Conservation (phyloP, 2,797 vertebrate genomes). For the Acipenser oxyrinchus region DNA sequence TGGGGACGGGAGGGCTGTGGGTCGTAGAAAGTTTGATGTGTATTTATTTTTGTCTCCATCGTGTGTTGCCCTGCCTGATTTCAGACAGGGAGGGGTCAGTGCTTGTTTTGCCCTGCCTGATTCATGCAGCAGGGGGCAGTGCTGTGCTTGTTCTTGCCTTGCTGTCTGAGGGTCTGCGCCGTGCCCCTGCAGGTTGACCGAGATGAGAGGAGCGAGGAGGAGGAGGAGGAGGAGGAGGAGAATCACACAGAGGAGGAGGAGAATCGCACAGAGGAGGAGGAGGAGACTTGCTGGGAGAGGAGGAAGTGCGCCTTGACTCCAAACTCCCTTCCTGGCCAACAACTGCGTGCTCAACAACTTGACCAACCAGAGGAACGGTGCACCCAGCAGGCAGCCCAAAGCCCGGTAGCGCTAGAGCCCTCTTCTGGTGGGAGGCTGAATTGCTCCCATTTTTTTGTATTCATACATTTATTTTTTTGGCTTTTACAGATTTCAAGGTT, state of each 20-base stretch:
- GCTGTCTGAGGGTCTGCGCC: too few species aligned
- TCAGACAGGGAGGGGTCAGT: too few species aligned
- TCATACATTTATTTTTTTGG: too few species aligned
- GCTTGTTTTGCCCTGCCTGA: too few species aligned
- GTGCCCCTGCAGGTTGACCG: slow-evolving; percentile 61
- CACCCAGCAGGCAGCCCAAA: slow-evolving; percentile 49
- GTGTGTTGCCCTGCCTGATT: too few species aligned
- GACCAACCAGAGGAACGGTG: slow-evolving; percentile 44
- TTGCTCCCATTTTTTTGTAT: neutral
- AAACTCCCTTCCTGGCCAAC: slow-evolving; percentile 50
- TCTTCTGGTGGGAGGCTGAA: neutral
- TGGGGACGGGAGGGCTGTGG: neutral
- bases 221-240: too few species aligned
- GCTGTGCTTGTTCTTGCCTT: too few species aligned
- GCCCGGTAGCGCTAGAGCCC: slow-evolving; percentile 47
- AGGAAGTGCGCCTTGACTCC: slow-evolving; percentile 44
- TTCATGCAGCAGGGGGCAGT: too few species aligned
- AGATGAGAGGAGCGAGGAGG: slow-evolving; percentile 82
- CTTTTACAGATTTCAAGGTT: too few species aligned
- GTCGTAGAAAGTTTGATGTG: neutral
- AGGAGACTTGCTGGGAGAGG: slow-evolving; percentile 36
- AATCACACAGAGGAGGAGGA: slow-evolving; percentile 55
- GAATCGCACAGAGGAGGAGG: too few species aligned
- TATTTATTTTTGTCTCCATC: neutral
- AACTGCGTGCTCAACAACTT: slow-evolving; percentile 59